Base-by-base conservation (phyloP, 2,113 vertebrate species). In the Zosterops hypoxanthus region DNA sequence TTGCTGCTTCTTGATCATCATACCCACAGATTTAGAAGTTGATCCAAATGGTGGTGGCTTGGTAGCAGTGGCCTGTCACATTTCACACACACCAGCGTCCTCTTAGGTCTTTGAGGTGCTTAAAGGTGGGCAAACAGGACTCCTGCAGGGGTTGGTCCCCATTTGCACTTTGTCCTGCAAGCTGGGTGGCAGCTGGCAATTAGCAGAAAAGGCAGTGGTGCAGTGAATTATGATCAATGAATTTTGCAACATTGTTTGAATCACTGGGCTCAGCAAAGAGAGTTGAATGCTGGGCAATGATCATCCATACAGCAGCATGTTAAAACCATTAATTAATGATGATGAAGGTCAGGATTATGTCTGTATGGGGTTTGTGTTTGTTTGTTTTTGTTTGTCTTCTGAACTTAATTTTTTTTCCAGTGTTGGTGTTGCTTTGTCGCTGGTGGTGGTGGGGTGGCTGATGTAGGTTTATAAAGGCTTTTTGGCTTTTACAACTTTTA, bases 31-130 rank as follows among this genome's bases (percentile, higher is more conserved):
- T 69, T 14, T 61, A 36, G 61, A 79, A 33, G 31, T 11, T 64
- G 41, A 24, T 76, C 25, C 12, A 36, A 11, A 2, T 6, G 8
- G 10, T n/a, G 5, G 44, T 79, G 73, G 52, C 29, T 71, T 17
- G n/a, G 36, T 91, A 31, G 31, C n/a, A 23, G 36, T 89, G 46
- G 22, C 29, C 7, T 85, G 22, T 56, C 23, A 2, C 36, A 11
- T 82, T 78, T 60, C 56, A 19, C 29, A 39, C 15, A 28, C 0
- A 0, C 14, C 2, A 10, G 65, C 11, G 55, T 90, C 15, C 9
- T 22, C 23, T 44, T 24, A 50, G 44, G 44, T 75, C 22, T 82
- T 36, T 22, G 56, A 82, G 33, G 21, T 78, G 56, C 8, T 60
- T 39, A 23, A 52, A 65, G 24, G 8, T 61, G 77, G 25, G 49